phyloP scores from a whole-genome alignment of 2,113 vertebrate species.

The Hiodon alosoides region DNA sequence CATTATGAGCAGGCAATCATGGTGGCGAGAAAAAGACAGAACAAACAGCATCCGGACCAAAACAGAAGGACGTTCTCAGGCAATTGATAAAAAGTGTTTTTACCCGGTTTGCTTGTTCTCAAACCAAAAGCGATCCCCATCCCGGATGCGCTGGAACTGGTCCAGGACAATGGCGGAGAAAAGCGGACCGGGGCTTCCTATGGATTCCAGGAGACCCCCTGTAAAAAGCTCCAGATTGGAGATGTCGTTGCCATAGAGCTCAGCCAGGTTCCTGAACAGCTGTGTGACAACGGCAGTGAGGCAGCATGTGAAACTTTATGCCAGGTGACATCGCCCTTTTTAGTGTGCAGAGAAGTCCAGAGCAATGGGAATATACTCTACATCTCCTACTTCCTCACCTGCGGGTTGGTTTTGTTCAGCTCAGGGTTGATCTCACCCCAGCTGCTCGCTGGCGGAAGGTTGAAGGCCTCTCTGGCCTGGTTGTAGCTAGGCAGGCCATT shows the following conservation, averaged over 20 bases:
- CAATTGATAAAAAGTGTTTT: not conserved
- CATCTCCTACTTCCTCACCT: constrained; percentile 42
- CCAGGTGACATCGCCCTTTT: not conserved
- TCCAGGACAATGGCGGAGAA: constrained; percentile 73
- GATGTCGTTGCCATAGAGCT: constrained; percentile 62
- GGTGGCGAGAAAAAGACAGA: not conserved
- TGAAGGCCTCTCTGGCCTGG: constrained; percentile 61
- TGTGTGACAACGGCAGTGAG: constrained; percentile 25
- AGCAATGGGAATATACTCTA: not conserved
- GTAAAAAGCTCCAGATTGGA: constrained; percentile 77
- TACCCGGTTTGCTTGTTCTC: constrained; percentile 88
- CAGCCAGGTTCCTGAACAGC: constrained; percentile 50
- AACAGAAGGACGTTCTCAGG: not conserved
- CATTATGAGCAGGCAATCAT: not conserved
- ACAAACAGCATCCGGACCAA: not conserved
- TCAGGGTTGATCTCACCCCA: constrained; percentile 68
- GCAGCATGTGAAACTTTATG: not conserved
- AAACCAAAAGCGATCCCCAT: constrained; percentile 94
- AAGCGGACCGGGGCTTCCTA: constrained; percentile 59
- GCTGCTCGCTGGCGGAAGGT: constrained; percentile 48
- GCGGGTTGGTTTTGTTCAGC: constrained; percentile 46
- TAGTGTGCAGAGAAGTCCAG: not conserved
- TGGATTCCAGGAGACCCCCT: constrained; percentile 74
- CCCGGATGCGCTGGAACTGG: constrained; percentile 84
- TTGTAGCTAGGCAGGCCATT: constrained; percentile 79